phyloP scores from a whole-genome alignment of 1,140 invertebrate genomes.

The Druon quercuslanigerum region DNA sequence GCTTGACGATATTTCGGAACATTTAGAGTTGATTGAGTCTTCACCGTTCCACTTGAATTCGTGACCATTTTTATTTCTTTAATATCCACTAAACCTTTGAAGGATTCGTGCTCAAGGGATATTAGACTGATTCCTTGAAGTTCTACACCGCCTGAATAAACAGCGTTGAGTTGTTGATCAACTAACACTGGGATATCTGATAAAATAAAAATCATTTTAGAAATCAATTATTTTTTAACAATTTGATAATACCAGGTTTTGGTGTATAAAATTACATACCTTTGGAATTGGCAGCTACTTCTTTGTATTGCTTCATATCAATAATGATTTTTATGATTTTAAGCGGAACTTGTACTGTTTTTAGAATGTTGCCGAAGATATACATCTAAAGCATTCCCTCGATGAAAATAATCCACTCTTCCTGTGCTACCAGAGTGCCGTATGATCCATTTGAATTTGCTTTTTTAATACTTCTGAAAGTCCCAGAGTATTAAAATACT shows the following conservation, averaged over 20 bases:
- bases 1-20: constrained; percentile 14
- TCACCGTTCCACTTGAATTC: not conserved
- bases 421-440: constrained; percentile 79
- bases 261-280: not conserved
- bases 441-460: constrained; percentile 70
- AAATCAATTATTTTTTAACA: not conserved
- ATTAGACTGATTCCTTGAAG: constrained; percentile 87
- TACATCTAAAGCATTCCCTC: constrained; percentile 92
- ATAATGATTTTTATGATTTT: constrained; percentile 86
- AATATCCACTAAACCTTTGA: constrained; percentile 78
- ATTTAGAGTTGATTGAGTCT: too few species aligned
- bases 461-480: constrained; percentile 81
- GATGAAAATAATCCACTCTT: constrained; percentile 92
- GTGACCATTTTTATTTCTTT: constrained; percentile 79
- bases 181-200: constrained; percentile 69
- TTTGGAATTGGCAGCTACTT: constrained; percentile 33
- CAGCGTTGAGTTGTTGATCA: constrained; percentile 67
- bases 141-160: constrained; percentile 84
- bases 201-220: constrained; percentile 15
- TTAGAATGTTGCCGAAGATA: constrained; percentile 83
- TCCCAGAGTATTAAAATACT: constrained; percentile 90
- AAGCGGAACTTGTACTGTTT: constrained; percentile 86
- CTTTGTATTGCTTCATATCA: constrained; percentile 80
- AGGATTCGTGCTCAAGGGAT: constrained; percentile 81
- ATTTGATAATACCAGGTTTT: not conserved